phyloP scores from a whole-genome alignment of 2,888 invertebrate genomes.

The Celastrina argiolus region DNA sequence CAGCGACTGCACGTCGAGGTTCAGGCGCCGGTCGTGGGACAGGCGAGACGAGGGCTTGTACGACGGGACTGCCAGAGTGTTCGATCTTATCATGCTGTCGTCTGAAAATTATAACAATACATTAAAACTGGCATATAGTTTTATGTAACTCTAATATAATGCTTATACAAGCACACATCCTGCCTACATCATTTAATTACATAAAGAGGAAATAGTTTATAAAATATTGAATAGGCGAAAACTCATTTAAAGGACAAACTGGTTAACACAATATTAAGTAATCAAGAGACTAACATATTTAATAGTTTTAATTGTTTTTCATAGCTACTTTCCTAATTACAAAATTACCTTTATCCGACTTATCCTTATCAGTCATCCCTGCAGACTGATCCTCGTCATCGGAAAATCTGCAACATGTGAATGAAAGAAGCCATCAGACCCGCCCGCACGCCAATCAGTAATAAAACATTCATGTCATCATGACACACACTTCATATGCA shows the following conservation, averaged over 20 bases:
- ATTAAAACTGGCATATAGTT: neutral
- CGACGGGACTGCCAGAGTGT: slow-evolving; percentile 71
- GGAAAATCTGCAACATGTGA: slow-evolving; percentile 55
- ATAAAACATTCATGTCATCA: slow-evolving; percentile 1
- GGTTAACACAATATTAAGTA: neutral
- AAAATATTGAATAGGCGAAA: neutral
- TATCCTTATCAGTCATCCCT: slow-evolving; percentile 75
- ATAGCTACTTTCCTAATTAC: too few species aligned
- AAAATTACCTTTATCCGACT: slow-evolving; percentile 58
- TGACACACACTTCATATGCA: neutral
- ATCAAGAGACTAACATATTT: neutral
- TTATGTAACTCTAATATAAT: neutral
- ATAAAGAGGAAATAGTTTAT: neutral
- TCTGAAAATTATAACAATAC: slow-evolving; percentile 47
- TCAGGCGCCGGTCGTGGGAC: slow-evolving; percentile 56
- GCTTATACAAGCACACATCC: too few species aligned
- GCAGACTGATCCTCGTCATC: slow-evolving; percentile 73
- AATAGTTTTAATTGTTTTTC: too few species aligned
- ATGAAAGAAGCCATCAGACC: neutral
- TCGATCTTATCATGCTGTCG: slow-evolving; percentile 73
- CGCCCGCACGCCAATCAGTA: neutral
- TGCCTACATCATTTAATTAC: too few species aligned
- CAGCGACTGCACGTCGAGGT: slow-evolving; percentile 61
- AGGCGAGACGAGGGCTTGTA: slow-evolving; percentile 66
- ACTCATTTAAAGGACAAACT: neutral